phyloP scores from a whole-genome alignment of 2,797 vertebrate genomes.

The Crocodylus rhombifer region DNA sequence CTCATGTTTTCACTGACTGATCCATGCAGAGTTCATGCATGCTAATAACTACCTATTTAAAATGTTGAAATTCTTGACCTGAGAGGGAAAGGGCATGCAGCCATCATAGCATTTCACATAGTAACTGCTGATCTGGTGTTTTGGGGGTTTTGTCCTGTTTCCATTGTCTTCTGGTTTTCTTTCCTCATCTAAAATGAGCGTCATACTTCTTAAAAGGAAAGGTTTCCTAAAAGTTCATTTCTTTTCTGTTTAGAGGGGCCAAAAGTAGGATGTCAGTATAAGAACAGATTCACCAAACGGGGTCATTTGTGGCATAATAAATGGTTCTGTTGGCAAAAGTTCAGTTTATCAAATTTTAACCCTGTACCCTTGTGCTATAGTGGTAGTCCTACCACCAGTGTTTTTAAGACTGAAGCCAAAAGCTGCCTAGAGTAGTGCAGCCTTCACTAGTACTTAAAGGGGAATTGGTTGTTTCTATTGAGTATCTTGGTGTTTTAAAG shows the following conservation, averaged over 20 bases:
- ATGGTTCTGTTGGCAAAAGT: constrained; percentile 45
- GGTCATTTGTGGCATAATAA: constrained; percentile 28
- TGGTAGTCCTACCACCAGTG: constrained; percentile 12
- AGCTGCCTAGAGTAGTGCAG: background rate
- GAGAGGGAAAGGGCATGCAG: background rate
- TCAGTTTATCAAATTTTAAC: constrained; percentile 47
- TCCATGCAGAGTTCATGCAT: constrained; percentile 12
- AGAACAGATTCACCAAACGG: background rate
- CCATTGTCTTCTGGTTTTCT: background rate
- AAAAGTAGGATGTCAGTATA: background rate
- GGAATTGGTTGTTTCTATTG: background rate
- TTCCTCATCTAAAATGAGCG: background rate
- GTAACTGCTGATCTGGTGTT: background rate
- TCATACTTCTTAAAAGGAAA: background rate
- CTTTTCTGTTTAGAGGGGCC: background rate
- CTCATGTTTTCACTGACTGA: background rate
- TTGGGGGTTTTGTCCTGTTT: background rate
- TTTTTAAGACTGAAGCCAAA: constrained; percentile 43
- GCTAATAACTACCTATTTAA: constrained; percentile 34
- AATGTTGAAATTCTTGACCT: background rate
- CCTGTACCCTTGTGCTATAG: background rate
- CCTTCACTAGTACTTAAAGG: background rate
- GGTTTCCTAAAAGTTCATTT: background rate
- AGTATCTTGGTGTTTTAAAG: constrained; percentile 16
- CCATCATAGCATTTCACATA: background rate